phyloP scores from a whole-genome alignment of 2,888 invertebrate genomes.

The Acrocera orbiculus region DNA sequence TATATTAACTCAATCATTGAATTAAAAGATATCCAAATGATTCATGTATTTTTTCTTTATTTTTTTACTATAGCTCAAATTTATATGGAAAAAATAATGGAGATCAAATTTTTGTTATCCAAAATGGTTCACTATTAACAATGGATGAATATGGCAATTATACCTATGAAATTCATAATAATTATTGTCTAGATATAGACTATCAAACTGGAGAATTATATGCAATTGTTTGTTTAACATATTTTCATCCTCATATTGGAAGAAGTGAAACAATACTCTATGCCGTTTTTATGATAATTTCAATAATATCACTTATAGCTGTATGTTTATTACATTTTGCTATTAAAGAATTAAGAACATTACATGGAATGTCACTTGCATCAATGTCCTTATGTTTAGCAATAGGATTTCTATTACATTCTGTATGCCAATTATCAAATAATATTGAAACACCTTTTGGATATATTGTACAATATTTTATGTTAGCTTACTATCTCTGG shows the following conservation, averaged over 20 bases:
- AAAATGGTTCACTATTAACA: conserved; percentile 26
- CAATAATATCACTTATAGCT: conserved; percentile 24
- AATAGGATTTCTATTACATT: conserved; percentile 24
- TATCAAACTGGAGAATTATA: conserved; percentile 19
- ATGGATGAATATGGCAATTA: conserved; percentile 23
- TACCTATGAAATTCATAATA: conserved; percentile 19
- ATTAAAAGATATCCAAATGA: too few relatives aligned
- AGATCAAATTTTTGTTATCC: conserved; percentile 23
- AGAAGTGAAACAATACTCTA: conserved; percentile 20
- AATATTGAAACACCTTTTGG: conserved; percentile 18
- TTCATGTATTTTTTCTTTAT: neutral
- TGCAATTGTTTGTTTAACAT: conserved; percentile 26
- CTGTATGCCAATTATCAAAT: conserved; percentile 21
- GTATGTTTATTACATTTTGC: conserved; percentile 23
- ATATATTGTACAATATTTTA: conserved; percentile 27
- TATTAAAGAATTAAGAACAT: conserved; percentile 20
- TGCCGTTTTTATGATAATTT: conserved; percentile 24
- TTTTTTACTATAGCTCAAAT: conserved; percentile 19
- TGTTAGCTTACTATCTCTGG: conserved; percentile 28
- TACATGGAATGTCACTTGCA: conserved; percentile 27
- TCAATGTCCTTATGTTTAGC: conserved; percentile 25
- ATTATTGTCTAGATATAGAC: conserved; percentile 27
- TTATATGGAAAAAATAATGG: conserved; percentile 15
- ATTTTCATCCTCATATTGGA: conserved; percentile 21
- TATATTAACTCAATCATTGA: too few relatives aligned